Conservation (phyloP, 2,797 vertebrate genomes). For the Molossus molossus region DNA sequence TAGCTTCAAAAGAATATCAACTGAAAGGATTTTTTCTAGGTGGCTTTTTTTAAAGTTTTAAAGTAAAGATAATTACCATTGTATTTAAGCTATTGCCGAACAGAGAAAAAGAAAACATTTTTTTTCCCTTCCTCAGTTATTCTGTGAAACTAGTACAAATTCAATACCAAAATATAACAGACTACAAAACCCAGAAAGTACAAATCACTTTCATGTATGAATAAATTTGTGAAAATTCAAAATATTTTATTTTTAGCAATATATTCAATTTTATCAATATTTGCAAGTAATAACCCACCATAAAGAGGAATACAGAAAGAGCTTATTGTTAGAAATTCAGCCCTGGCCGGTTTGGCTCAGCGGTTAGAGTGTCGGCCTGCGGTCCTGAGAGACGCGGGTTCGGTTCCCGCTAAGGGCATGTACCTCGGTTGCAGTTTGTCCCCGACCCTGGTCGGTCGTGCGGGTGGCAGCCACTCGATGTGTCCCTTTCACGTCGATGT, state of each 20-base stretch:
- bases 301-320: not conserved
- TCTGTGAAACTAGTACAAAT: slow-evolving; percentile 21
- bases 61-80: slow-evolving; percentile 9
- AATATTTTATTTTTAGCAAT: slow-evolving; percentile 3
- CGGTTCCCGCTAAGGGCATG: too few relatives aligned
- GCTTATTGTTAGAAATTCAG: not conserved
- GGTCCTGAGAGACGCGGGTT: too few relatives aligned
- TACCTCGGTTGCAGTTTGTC: too few relatives aligned
- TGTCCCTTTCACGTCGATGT: too few relatives aligned
- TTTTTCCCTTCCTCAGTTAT: not conserved
- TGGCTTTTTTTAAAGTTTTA: slow-evolving; percentile 40
- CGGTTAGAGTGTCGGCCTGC: too few relatives aligned
- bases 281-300: not conserved
- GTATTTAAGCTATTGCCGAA: not conserved
- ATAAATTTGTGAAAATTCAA: slow-evolving; percentile 8
- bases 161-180: slow-evolving; percentile 20
- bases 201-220: not conserved
- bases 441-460: too few relatives aligned
- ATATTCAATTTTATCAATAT: not conserved
- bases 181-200: slow-evolving; percentile 7
- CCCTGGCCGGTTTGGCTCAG: too few relatives aligned
- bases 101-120: not conserved
- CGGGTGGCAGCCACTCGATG: too few relatives aligned
- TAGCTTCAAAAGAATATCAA: not conserved
- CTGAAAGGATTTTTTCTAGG: not conserved